Base-by-base conservation (phyloP, 2,797 vertebrate genomes). In the Onychomys torridus region DNA sequence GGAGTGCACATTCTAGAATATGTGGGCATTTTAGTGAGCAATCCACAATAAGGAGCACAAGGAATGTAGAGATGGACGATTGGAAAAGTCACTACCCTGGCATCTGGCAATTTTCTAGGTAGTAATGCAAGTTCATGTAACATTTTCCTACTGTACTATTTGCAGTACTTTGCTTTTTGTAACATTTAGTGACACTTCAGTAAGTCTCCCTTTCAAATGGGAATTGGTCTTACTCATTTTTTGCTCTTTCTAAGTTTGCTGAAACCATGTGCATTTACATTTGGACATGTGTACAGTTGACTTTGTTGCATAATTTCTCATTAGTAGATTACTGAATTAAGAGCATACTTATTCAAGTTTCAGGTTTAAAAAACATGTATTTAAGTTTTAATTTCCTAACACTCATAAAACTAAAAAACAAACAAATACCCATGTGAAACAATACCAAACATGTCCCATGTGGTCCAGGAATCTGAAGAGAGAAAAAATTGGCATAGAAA, bases 231-330 rank as follows among this genome's bases (percentile, higher is more conserved):
- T 16, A 84, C 3, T 71, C 21, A 94, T 29, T 90, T 95, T 78
- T n/a, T 94, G 12, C 88, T 93, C 13, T 83, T 89, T 89, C 78
- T 25, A 96, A 46, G 7, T 91, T 83, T 40, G 21, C 89, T 71
- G 40, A 95, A 97, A 95, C 89, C n/a, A 77, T 78, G 91, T 37
- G 40, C 25, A 57, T 82, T 93, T 90, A 82, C 67, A 79, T 93
- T 82, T 69, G 67, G 40, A 23, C 5, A 73, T 9, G 89, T 82
- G 63, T 13, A 46, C 32, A 87, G 29, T 84, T 84, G 61, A 82
- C 90, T 90, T 87, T 95, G 32, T 85, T 25, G 16, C 17, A 71
- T 63, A 86, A 83, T 75, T 89, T 93, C 16, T 43, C 86, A 1
- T 88, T 95, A 63, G 7, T 75, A 11, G 37, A 71, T 92, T 63